Evolutionary conservation across 1,140 invertebrate genomes (phyloP).

Genomic region (Phymorhynchus buccinoides): DNA sequence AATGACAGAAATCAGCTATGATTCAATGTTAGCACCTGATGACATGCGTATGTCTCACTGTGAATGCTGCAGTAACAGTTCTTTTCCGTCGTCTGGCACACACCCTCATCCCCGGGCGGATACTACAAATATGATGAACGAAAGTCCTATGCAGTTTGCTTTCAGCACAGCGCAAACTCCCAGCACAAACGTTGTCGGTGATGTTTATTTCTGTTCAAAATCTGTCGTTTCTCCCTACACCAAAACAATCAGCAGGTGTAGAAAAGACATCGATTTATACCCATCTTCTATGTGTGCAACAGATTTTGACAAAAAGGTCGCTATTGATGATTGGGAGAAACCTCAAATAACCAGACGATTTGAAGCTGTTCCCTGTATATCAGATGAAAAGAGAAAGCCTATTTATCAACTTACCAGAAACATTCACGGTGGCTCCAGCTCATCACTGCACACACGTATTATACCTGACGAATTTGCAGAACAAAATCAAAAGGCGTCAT

Average conservation of each 20-base stretch:
- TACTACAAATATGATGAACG: background rate
- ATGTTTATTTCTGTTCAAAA: background rate
- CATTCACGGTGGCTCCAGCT: background rate
- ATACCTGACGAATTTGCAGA: background rate
- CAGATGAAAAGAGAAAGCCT: too few relatives aligned
- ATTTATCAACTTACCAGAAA: too few relatives aligned
- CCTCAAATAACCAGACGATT: too few relatives aligned
- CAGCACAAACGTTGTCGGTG: background rate
- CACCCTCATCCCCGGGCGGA: background rate
- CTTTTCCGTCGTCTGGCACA: background rate
- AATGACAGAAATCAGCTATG: background rate
- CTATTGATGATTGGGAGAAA: too few relatives aligned
- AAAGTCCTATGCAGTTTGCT: background rate
- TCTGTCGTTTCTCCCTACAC: background rate
- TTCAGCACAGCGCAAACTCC: background rate
- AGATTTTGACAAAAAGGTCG: too few relatives aligned
- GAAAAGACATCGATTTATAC: background rate
- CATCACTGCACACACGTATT: background rate
- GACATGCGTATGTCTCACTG: background rate
- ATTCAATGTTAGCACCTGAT: background rate
- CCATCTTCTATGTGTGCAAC: background rate
- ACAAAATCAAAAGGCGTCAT: background rate
- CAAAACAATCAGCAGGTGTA: background rate
- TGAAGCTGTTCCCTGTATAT: too few relatives aligned
- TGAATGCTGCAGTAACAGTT: background rate